Evolutionary conservation across 2,888 invertebrate species (phyloP).

Genomic region (Dicycla oo): DNA sequence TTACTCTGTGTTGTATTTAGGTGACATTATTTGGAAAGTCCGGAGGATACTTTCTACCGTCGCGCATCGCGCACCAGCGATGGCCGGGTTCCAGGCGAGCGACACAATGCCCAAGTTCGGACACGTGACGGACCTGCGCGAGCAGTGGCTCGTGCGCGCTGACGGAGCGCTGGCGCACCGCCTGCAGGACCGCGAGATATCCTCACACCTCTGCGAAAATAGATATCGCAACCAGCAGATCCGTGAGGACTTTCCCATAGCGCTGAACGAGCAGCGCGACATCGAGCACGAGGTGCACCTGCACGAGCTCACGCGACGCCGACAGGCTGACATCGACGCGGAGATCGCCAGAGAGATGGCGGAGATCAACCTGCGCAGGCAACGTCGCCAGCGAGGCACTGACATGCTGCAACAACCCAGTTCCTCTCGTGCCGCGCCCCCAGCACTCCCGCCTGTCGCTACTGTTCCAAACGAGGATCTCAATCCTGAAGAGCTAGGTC

Average conservation of each 20-base stretch:
- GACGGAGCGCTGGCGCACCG: slow-evolving; percentile 88
- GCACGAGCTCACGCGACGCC: slow-evolving; percentile 80
- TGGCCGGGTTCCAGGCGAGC: slow-evolving; percentile 84
- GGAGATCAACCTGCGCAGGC: slow-evolving; percentile 85
- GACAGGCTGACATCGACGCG: slow-evolving; percentile 86
- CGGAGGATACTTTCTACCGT: slow-evolving; percentile 66
- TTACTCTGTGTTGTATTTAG: slow-evolving; percentile 53
- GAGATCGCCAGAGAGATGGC: slow-evolving; percentile 88
- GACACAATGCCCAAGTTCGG: slow-evolving; percentile 88
- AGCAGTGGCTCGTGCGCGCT: slow-evolving; percentile 87
- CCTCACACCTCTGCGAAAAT: slow-evolving; percentile 87
- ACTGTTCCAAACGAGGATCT: slow-evolving; percentile 66
- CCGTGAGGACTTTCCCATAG: slow-evolving; percentile 87
- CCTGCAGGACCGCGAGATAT: slow-evolving; percentile 88
- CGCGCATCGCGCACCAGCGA: slow-evolving; percentile 71
- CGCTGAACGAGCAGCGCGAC: slow-evolving; percentile 84
- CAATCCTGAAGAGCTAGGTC: slow-evolving; percentile 82
- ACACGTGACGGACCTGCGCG: slow-evolving; percentile 86
- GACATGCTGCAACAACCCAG: slow-evolving; percentile 80
- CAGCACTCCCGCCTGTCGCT: slow-evolving; percentile 62
- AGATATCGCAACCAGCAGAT: slow-evolving; percentile 87
- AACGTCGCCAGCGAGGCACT: slow-evolving; percentile 76
- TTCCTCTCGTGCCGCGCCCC: slow-evolving; percentile 77
- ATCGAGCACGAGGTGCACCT: slow-evolving; percentile 83
- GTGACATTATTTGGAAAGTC: slow-evolving; percentile 67